Conservation (phyloP, 92 coral and sea anemone species). For the Pocillopora grandis region DNA sequence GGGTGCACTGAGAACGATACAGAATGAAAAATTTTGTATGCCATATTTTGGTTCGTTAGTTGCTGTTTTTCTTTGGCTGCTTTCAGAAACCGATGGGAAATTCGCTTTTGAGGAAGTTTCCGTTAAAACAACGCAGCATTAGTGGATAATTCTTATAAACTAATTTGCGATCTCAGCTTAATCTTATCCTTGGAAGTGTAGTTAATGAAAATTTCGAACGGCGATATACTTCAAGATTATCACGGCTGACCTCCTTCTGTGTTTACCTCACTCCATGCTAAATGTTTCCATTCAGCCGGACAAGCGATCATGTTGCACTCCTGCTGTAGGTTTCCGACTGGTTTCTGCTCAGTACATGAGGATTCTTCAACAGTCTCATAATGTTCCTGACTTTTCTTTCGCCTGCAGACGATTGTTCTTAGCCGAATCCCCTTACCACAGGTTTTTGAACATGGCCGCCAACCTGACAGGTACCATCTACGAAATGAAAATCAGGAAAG, state of each 20-base stretch:
- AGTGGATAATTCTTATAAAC: too few species aligned
- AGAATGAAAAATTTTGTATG: neutral
- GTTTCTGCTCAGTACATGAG: conserved; percentile 53
- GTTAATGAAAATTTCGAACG: too few species aligned
- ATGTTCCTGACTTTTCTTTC: conserved; percentile 55
- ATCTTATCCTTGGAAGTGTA: too few species aligned
- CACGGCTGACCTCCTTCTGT: too few species aligned
- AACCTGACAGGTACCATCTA: conserved; percentile 84
- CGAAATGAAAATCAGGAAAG: neutral
- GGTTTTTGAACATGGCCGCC: conserved; percentile 92
- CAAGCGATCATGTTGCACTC: conserved; percentile 84
- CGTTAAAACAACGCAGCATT: too few species aligned
- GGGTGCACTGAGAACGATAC: conserved; percentile 65
- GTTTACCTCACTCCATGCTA: conserved; percentile 80
- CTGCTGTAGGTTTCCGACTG: conserved; percentile 46
- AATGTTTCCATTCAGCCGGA: conserved; percentile 77
- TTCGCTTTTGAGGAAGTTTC: too few species aligned
- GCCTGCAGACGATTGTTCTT: conserved; percentile 75
- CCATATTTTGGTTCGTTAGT: neutral
- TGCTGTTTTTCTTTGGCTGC: too few species aligned
- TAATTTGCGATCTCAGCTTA: too few species aligned
- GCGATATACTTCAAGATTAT: too few species aligned
- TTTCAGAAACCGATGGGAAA: too few species aligned
- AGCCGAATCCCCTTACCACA: conserved; percentile 88
- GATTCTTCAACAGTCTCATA: conserved; percentile 56